These are phyloP conservation scores for Lerema accius DNA, from an alignment of 1,140 invertebrate genomes.

Conservation along the genomic window DNA sequence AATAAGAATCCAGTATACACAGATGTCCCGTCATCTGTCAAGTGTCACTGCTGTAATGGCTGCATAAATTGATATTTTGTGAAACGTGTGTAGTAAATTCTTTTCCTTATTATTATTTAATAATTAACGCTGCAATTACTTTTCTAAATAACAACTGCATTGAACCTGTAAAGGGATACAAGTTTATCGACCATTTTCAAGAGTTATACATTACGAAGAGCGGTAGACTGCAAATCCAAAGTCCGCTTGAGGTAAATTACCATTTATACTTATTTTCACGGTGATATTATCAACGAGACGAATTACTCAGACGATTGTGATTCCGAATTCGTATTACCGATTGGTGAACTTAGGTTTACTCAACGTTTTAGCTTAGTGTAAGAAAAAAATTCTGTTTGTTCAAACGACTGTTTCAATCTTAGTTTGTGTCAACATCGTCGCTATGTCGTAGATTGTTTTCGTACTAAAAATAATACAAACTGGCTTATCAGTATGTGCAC, in stretches of 20 bases:
- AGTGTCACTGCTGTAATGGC: no score
- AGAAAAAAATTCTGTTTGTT: no score
- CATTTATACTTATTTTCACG: constrained; percentile 39
- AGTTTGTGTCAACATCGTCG: constrained; percentile 4
- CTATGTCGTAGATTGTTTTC: no score
- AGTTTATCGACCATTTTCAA: constrained; percentile 6
- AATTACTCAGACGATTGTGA: constrained; percentile 49
- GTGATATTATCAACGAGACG: constrained; percentile 48
- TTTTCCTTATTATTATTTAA: no score
- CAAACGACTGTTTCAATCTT: no score
- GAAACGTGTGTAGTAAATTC: no score
- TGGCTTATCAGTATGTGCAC: constrained; percentile 19
- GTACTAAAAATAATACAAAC: constrained; percentile 3
- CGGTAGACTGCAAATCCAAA: background rate
- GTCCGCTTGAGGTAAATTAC: constrained; percentile 47
- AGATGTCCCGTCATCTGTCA: no score
- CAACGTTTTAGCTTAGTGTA: no score
- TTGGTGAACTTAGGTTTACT: constrained; percentile 4
- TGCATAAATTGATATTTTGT: no score
- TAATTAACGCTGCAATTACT: background rate
- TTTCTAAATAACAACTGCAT: background rate
- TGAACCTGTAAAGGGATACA: constrained; percentile 1
- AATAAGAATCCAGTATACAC: no score
- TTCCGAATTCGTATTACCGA: constrained; percentile 7
- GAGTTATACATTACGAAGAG: background rate